These are phyloP conservation scores for Aepyceros melampus DNA, from an alignment of 2,113 vertebrate genomes.

Conservation along the genomic window DNA sequence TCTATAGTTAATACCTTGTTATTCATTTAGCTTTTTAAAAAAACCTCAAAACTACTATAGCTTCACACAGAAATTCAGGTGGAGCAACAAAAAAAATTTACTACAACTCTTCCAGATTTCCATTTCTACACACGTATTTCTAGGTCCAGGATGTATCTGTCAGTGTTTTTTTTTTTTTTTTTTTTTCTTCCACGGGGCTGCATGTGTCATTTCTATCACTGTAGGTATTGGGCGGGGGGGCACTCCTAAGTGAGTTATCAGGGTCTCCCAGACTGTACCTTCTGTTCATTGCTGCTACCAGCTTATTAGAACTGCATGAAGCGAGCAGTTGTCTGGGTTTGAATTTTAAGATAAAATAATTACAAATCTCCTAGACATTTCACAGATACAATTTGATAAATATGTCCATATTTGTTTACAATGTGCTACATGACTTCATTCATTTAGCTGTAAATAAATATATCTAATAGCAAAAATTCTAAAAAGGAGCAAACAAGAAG, in stretches of 20 bases:
- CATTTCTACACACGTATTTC: not conserved
- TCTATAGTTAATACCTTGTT: not conserved
- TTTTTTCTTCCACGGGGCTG: not conserved
- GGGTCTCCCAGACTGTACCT: not conserved
- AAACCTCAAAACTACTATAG: not conserved
- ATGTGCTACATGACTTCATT: not conserved
- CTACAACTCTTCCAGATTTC: not conserved
- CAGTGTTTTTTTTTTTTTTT: not conserved
- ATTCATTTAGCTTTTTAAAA: not conserved
- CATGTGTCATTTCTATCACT: not conserved
- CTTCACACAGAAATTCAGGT: not conserved
- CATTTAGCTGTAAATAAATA: slow-evolving; percentile 2
- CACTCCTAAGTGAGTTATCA: not conserved
- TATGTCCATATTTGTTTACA: not conserved
- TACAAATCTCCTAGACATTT: not conserved
- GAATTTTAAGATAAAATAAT: slow-evolving; percentile 23
- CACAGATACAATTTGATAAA: slow-evolving; percentile 31
- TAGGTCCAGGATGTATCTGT: not conserved
- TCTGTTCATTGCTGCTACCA: not conserved
- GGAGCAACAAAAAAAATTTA: not conserved
- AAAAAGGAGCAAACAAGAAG: not conserved
- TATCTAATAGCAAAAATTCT: slow-evolving; percentile 9
- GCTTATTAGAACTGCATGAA: not conserved
- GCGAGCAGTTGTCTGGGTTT: not conserved
- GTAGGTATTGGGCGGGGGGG: fast-evolving